These are phyloP conservation scores for Pogona vitticeps DNA, from an alignment of 2,113 vertebrate species.

Conservation along the genomic window DNA sequence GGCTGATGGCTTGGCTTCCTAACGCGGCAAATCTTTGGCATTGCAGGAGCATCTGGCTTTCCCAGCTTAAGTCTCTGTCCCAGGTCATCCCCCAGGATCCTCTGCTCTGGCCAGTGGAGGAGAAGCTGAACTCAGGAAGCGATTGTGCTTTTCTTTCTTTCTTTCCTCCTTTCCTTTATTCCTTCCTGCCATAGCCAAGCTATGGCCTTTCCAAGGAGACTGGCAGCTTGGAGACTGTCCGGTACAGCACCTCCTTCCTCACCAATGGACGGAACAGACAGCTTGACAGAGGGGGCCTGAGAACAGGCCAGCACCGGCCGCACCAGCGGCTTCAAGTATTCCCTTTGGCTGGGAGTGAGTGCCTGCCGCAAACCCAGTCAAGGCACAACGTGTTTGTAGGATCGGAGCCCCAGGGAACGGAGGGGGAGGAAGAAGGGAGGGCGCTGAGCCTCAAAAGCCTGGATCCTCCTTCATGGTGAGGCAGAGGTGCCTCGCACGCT, in stretches of 20 bases:
- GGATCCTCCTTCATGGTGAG: slow-evolving; percentile 1
- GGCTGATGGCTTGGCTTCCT: slow-evolving; percentile 40
- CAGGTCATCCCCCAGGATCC: slow-evolving; percentile 7
- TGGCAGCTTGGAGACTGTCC: slow-evolving; percentile 13
- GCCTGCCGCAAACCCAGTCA: slow-evolving; percentile 5
- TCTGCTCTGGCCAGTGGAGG: too few species aligned
- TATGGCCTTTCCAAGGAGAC: background rate
- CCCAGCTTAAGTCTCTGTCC: slow-evolving; percentile 29
- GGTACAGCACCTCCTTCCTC: background rate
- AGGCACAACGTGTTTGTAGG: background rate
- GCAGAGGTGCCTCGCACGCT: background rate
- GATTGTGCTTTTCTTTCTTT: slow-evolving; percentile 17
- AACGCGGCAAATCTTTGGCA: slow-evolving; percentile 34
- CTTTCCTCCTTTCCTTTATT: background rate
- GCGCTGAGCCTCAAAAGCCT: background rate
- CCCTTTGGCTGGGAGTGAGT: slow-evolving; percentile 15
- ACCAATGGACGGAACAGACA: slow-evolving; percentile 27
- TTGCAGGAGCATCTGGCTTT: slow-evolving; percentile 19
- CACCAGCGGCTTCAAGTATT: slow-evolving; percentile 34
- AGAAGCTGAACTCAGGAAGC: too few species aligned
- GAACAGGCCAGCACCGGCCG: slow-evolving; percentile 31
- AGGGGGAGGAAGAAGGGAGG: background rate
- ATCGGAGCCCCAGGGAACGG: background rate
- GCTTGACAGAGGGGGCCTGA: slow-evolving; percentile 22
- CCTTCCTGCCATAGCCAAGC: background rate